Evolutionary conservation across 2,113 vertebrate genomes (phyloP).

Genomic region (Megaceryle torquata): DNA sequence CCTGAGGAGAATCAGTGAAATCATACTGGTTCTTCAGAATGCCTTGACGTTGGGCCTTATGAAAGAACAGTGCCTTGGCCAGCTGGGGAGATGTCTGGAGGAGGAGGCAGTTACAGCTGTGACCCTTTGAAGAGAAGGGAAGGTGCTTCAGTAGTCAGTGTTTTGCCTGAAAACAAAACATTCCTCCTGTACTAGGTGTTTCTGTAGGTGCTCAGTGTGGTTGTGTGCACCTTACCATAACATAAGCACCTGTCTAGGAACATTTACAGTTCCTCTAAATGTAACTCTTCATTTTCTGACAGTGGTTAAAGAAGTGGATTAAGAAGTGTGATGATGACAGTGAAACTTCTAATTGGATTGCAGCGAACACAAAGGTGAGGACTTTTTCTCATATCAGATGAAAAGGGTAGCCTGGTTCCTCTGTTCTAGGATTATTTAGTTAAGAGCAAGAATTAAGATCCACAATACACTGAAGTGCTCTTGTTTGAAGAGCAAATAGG

Average conservation of each 20-base stretch:
- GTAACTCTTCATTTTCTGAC: neutral
- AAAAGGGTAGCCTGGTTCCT: neutral
- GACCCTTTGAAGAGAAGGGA: neutral
- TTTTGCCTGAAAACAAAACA: neutral
- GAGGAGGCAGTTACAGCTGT: neutral
- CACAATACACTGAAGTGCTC: neutral
- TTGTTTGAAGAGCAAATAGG: neutral
- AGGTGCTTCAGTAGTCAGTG: neutral
- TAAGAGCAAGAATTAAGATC: neutral
- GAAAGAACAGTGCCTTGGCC: neutral
- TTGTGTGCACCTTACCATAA: neutral
- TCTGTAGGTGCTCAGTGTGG: neutral
- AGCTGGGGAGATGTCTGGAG: neutral
- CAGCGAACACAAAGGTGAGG: constrained; percentile 97
- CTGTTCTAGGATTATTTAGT: neutral
- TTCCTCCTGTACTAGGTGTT: fast-evolving
- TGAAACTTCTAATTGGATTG: constrained; percentile 99
- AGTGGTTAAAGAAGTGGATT: constrained; percentile 99
- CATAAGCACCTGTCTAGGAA: neutral
- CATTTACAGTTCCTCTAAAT: neutral
- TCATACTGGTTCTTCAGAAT: neutral
- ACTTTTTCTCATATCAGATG: neutral
- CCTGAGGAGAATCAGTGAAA: neutral
- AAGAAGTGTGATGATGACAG: constrained; percentile 99
- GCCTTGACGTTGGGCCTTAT: neutral